A percentile compares a stretch with the other conserved stretches of the same genome.
phyloP scores from a whole-genome alignment of 92 coral and sea anemone species.

The Bergia sp. region DNA sequence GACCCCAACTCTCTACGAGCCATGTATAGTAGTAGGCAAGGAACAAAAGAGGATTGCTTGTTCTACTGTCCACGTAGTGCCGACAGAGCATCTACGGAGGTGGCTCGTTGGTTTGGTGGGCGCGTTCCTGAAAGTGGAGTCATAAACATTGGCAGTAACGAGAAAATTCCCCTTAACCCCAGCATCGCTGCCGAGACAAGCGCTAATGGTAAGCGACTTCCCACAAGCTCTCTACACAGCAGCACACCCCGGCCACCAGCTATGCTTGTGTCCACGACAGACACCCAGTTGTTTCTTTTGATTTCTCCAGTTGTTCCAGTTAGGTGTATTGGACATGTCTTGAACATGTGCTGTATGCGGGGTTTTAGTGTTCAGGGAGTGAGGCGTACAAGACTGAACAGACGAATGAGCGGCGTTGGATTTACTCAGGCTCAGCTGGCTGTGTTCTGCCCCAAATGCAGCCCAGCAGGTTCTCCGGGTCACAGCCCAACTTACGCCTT shows the following conservation, averaged over 20 bases:
- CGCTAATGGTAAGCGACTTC: constrained; percentile 51
- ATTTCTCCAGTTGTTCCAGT: constrained; percentile 85
- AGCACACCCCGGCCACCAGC: constrained; percentile 81
- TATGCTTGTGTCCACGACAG: constrained; percentile 75
- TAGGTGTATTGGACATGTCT: constrained; percentile 70
- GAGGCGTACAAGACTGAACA: constrained; percentile 70
- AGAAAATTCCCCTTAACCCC: constrained; percentile 18
- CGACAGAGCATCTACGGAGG: constrained; percentile 66
- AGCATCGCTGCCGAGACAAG: constrained; percentile 43
- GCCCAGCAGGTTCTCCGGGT: constrained; percentile 37
- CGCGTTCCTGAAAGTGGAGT: constrained; percentile 83
- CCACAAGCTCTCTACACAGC: constrained; percentile 71
- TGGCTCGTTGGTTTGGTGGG: constrained; percentile 97
- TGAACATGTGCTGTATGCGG: constrained; percentile 71
- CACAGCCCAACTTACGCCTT: constrained; percentile 25
- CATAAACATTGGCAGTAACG: constrained; percentile 63
- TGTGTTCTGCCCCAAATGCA: constrained; percentile 75
- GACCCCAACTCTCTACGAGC: constrained; percentile 92
- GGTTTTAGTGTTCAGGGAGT: constrained; percentile 82
- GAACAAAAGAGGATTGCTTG: constrained; percentile 76
- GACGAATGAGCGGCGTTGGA: constrained; percentile 71
- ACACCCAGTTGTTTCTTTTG: constrained; percentile 67
- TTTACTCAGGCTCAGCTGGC: constrained; percentile 73
- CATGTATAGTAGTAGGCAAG: constrained; percentile 63
- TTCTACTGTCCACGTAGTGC: constrained; percentile 91